Conservation (phyloP, 2,113 vertebrate species). For the Chaetodon auriga region DNA sequence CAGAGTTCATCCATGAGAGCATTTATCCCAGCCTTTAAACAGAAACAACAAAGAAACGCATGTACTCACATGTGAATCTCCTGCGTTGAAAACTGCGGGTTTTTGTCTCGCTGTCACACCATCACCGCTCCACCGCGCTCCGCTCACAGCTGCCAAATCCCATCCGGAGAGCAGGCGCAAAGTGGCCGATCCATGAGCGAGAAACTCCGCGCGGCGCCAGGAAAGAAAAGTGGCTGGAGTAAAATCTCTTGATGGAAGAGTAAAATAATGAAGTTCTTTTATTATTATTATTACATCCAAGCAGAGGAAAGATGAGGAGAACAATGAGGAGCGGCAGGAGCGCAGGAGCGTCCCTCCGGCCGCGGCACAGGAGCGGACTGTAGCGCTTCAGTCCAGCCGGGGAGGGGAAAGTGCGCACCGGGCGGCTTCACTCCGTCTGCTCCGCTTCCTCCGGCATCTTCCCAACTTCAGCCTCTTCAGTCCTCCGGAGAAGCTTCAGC, state of each 20-base stretch:
- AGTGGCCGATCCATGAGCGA: slow-evolving; percentile 42
- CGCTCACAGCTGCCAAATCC: slow-evolving; percentile 49
- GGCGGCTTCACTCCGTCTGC: slow-evolving; percentile 40
- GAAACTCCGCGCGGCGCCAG: background rate
- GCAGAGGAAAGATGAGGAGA: background rate
- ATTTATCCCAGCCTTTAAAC: background rate
- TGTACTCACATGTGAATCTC: slow-evolving; percentile 84
- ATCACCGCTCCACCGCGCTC: slow-evolving; percentile 35
- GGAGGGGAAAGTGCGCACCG: slow-evolving; percentile 45
- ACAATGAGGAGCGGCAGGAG: background rate
- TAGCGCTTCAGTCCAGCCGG: slow-evolving; percentile 20
- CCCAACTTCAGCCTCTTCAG: slow-evolving; percentile 35
- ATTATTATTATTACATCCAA: slow-evolving; percentile 37
- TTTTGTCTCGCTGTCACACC: slow-evolving; percentile 35
- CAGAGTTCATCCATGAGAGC: slow-evolving; percentile 30
- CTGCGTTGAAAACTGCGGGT: slow-evolving; percentile 70
- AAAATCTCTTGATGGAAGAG: no score
- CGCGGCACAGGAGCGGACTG: slow-evolving; percentile 1
- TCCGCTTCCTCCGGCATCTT: slow-evolving; percentile 38
- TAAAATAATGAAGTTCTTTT: background rate
- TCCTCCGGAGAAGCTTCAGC: no score
- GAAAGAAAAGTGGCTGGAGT: background rate
- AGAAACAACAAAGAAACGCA: background rate
- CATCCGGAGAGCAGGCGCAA: slow-evolving; percentile 39
- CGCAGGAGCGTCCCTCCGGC: slow-evolving; percentile 32